phyloP scores from a whole-genome alignment of 1,140 invertebrate species.

The Odontomachus brunneus region DNA sequence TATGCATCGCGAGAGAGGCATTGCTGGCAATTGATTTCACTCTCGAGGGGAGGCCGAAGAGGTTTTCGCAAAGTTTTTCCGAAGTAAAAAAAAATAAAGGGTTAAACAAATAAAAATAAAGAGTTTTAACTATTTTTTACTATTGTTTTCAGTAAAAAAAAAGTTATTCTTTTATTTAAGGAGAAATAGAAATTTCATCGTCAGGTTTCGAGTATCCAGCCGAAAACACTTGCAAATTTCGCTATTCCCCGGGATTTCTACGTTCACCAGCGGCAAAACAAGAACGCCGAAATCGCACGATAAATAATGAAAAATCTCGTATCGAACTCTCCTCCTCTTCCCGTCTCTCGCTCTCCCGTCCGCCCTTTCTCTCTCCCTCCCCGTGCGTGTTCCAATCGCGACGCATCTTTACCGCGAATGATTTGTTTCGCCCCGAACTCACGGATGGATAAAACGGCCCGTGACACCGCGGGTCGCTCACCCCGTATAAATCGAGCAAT shows the following conservation, averaged over 20 bases:
- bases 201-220: too few species aligned
- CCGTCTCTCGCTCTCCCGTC: background rate
- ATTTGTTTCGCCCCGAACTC: constrained; percentile 57
- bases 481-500: constrained; percentile 58
- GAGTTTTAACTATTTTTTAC: too few species aligned
- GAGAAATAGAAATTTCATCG: too few species aligned
- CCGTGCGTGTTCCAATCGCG: constrained; percentile 20
- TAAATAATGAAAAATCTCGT: constrained; percentile 23
- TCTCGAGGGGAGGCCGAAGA: too few species aligned
- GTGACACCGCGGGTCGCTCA: constrained; percentile 47
- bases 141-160: too few species aligned
- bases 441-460: constrained; percentile 52
- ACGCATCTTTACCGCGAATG: constrained; percentile 58
- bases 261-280: constrained; percentile 1
- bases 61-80: too few species aligned
- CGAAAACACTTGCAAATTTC: too few species aligned
- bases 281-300: too few species aligned
- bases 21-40: background rate
- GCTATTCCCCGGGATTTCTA: too few species aligned
- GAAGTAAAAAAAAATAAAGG: too few species aligned
- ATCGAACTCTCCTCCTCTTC: background rate
- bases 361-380: constrained; percentile 10
- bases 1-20: background rate
- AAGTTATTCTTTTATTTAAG: too few species aligned
- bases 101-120: too few species aligned